Evolutionary conservation across 2,113 vertebrate genomes (phyloP).

Genomic region (Passer montanus): DNA sequence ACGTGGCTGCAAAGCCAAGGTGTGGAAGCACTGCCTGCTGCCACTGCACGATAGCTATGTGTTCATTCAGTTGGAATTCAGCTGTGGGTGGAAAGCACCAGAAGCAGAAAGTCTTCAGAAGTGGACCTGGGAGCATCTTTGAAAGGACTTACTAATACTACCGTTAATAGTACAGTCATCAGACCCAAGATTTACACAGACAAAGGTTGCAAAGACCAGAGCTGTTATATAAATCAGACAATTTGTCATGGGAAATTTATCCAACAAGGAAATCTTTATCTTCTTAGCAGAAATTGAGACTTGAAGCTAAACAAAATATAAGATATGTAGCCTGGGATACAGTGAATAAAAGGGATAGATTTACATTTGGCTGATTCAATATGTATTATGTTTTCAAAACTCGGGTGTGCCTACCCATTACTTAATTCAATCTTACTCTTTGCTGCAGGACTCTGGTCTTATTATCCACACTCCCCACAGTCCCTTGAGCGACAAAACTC

Average conservation of each 20-base stretch:
- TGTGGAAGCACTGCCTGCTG: neutral
- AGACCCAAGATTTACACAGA: neutral
- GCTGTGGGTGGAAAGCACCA: neutral
- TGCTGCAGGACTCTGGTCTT: neutral
- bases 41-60: rapidly evolving
- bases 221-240: neutral
- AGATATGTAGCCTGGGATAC: neutral
- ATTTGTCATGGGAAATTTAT: neutral
- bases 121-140: neutral
- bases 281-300: neutral
- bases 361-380: neutral
- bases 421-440: neutral
- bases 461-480: neutral
- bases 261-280: neutral
- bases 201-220: neutral
- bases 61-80: neutral
- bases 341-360: neutral
- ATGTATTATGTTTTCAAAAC: neutral
- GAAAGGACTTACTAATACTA: neutral
- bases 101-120: neutral
- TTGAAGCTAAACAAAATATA: neutral
- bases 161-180: neutral
- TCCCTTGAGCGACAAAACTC: neutral
- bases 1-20: neutral
- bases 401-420: neutral